phyloP scores from a whole-genome alignment of 1,140 invertebrate species.

The Drosophila navojoa region DNA sequence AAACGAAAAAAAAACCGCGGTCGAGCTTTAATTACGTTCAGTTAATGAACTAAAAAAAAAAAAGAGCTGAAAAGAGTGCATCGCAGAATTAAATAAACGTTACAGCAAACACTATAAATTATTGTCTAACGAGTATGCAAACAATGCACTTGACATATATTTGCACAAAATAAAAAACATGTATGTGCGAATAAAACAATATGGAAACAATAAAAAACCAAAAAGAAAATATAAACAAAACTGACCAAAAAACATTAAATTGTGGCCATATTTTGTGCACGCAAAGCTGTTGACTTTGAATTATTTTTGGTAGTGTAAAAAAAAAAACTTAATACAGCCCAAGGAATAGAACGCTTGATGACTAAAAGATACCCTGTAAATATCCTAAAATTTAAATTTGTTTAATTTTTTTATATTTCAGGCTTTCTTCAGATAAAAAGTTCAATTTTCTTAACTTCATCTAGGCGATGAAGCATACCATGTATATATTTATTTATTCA shows the following conservation, averaged over 20 bases:
- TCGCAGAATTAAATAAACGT: constrained; percentile 9
- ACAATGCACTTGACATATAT: constrained; percentile 65
- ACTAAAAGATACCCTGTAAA: constrained; percentile 23
- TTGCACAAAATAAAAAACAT: constrained; percentile 4
- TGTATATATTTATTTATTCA: too few species aligned
- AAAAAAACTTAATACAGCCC: not conserved
- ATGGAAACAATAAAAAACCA: constrained; percentile 14
- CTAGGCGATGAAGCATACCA: too few species aligned
- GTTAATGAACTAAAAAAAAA: constrained; percentile 7
- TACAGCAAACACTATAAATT: constrained; percentile 6
- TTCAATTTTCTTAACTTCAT: too few species aligned
- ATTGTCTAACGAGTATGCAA: constrained; percentile 19
- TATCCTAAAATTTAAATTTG: too few species aligned
- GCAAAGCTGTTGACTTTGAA: constrained; percentile 74
- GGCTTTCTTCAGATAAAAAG: too few species aligned
- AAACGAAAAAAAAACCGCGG: constrained; percentile 13
- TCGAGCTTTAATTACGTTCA: not conserved
- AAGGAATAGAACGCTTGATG: not conserved
- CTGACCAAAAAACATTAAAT: constrained; percentile 53
- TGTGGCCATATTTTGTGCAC: constrained; percentile 58
- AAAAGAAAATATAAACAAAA: constrained; percentile 39
- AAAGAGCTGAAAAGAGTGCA: constrained; percentile 21
- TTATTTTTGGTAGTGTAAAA: constrained; percentile 37
- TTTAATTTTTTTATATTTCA: too few species aligned
- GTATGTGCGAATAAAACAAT: not conserved